Evolutionary conservation across 2,113 vertebrate genomes (phyloP), one percentile per base, ranked within the genome.

Genomic region (Caranx melampygus): DNA sequence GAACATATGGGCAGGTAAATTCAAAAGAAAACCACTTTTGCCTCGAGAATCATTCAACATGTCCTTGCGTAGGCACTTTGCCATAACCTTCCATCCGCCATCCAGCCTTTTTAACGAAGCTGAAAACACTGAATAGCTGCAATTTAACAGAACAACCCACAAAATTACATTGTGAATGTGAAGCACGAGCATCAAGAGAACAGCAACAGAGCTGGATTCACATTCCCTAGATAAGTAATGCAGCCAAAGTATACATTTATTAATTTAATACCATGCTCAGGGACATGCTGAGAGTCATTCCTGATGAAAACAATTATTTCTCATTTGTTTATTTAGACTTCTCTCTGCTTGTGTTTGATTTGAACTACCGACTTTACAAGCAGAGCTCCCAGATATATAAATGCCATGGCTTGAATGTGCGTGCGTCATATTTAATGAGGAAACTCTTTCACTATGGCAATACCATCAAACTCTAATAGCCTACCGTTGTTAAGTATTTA

Each of bases 231-330:
- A 67, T 61, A 67, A 61, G 35, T 1, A 33, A 69, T 75, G 73
- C 49, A 86, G 80, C 75, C 75, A 88, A 82, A 87, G 79, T 42
- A 71, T 75, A 58, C 51, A 87, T 87, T 71, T 84, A 87, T 83
- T 68, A 74, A 86, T 82, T 65, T 37, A 74, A 63, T 47, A 6
- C 35, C 4, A 13, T 26, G 21, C 40, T 83, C 13, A 37, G 55
- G 26, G 57, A 79, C 67, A 66, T 45, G 34, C 55, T 66, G 16
- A 44, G n/a, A 75, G 71, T 69, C 51, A 31, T 47, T 70, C 60
- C 26, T 62, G 15, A 84, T 67, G 58, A 42, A 70, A 72, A 42
- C n/a, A 60, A 68, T 12, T 6, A 73, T 72, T 75, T 61, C 20
- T 31, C 26, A 18, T 75, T 83, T 71, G 26, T 72, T 71, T 80